Evolutionary conservation across 2,888 invertebrate species (phyloP), one percentile per base, ranked within the genome.

Genomic region (Prosopocoilus inquinatus): DNA sequence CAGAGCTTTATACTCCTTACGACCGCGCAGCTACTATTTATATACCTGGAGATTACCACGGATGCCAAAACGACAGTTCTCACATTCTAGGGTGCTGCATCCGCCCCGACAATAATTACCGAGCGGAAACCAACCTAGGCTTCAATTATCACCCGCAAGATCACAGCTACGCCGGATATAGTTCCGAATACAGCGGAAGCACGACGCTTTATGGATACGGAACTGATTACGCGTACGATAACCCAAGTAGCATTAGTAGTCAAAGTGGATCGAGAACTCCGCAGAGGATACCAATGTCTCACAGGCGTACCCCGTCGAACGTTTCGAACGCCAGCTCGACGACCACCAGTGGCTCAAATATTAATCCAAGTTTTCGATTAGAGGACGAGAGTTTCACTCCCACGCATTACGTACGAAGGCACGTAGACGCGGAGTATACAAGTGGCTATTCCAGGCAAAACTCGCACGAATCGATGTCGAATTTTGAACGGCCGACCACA

Each of bases 301-400:
- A 93, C 74, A 83, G 88, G 64, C 82, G 93, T 53, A 90, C 91
- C 0, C 87, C 90, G 0, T 90, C 91, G 0, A 90, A 90, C 68
- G 86, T 90, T 48, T 86, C 85, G 12, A 84, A 82, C 66, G 80
- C 82, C 2, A 84, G 84, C 64, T 81, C 80, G 1, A 77, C 79
- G 7, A 81, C 80, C 7, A 81, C 81, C 2, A 81, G 81, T 63
- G 81, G 81, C 54, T 81, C 82, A 55, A 82, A 81, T 64, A 73
- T 84, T 20, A 87, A 85, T 74, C 85, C 85, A 41, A 83, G 81
- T 47, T 86, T 85, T 72, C 79, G 81, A 16, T 70, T 84, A 45
- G 86, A 86, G 62, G 84, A 85, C 56, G 87, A 87, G 61, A 64
- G 67, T 69, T 65, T 70, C 56, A 78, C 78, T 39, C 78, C 80